Conservation (phyloP, 2,888 invertebrate species). For the Gymnoscelis rufifasciata region DNA sequence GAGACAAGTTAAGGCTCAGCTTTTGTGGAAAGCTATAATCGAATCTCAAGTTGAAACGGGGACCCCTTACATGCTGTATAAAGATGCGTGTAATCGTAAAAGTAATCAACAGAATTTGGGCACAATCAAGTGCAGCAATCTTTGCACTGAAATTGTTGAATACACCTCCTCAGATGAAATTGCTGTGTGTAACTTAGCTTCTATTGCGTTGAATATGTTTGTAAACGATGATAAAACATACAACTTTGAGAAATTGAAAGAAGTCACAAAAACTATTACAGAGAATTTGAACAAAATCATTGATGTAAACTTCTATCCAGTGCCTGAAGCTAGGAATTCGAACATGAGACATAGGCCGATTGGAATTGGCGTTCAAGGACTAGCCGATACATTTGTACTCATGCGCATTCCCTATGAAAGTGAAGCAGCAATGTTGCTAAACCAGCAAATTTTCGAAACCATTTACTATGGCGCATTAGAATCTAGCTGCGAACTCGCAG, state of each 20-base stretch:
- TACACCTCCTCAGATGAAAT: conserved; percentile 95
- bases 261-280: conserved; percentile 92
- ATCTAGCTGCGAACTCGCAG: conserved; percentile 95
- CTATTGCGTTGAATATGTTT: conserved; percentile 97
- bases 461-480: conserved; percentile 98
- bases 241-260: conserved; percentile 92
- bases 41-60: conserved; percentile 98
- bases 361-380: conserved; percentile 97
- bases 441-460: conserved; percentile 98
- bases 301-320: conserved; percentile 97
- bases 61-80: conserved; percentile 97
- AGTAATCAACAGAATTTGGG: conserved; percentile 99
- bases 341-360: conserved; percentile 93
- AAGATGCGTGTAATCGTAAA: conserved; percentile 97
- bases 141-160: conserved; percentile 98
- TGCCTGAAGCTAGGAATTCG: conserved; percentile 91
- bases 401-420: conserved; percentile 97
- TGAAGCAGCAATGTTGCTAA: conserved; percentile 89
- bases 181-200: conserved; percentile 98
- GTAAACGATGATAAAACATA: conserved; percentile 88
- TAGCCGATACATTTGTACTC: conserved; percentile 97
- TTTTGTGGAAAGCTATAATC: conserved; percentile 95
- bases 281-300: conserved; percentile 97
- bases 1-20: conserved; percentile 87
- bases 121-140: conserved; percentile 98